A percentile compares a stretch with the other conserved stretches of the same genome.
phyloP scores from a whole-genome alignment of 2,113 vertebrate genomes.

The Tyrannus savana region DNA sequence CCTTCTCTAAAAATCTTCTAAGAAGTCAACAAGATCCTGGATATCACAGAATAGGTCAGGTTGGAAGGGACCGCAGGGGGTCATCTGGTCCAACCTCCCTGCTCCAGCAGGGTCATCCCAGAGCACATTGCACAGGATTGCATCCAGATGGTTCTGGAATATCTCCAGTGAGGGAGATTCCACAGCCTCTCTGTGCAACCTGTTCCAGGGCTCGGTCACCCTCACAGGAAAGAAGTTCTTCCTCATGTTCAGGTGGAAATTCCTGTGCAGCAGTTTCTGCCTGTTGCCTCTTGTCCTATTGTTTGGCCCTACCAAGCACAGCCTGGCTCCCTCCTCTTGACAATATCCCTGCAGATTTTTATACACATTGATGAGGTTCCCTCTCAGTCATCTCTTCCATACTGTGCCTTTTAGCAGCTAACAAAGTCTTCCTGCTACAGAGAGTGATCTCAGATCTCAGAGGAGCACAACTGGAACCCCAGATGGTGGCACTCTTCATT shows the following conservation, averaged over 20 bases:
- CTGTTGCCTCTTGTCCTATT: background rate
- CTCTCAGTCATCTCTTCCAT: background rate
- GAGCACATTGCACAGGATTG: background rate
- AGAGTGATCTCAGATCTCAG: background rate
- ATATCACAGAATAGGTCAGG: background rate
- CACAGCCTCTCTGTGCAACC: background rate
- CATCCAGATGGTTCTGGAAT: background rate
- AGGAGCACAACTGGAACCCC: background rate
- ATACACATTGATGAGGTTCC: background rate
- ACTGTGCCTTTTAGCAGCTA: background rate
- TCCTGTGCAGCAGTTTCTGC: background rate
- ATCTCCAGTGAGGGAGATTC: background rate
- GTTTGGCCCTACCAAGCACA: background rate
- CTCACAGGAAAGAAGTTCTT: background rate
- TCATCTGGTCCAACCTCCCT: background rate
- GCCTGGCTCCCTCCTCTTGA: background rate
- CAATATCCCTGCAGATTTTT: background rate
- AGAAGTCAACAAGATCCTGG: background rate
- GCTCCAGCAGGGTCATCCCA: background rate
- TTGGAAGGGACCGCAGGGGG: background rate
- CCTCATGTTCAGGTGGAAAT: background rate
- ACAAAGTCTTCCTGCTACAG: background rate
- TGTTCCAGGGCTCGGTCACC: background rate
- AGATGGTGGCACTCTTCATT: background rate
- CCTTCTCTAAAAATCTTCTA: background rate